Conservation (phyloP, 2,113 vertebrate genomes). For the Oryzias melastigma region DNA sequence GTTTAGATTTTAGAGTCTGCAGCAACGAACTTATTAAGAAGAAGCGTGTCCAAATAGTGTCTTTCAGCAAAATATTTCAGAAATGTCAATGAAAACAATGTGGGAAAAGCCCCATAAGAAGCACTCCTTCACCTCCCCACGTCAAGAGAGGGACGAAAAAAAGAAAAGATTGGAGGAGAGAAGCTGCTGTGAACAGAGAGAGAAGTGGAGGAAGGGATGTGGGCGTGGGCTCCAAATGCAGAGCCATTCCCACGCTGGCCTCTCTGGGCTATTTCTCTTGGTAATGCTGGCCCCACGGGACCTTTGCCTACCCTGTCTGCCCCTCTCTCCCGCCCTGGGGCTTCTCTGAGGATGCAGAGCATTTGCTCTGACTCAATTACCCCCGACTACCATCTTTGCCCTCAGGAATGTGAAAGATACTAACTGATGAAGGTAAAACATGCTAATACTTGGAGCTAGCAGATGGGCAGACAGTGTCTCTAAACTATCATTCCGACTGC, state of each 20-base stretch:
- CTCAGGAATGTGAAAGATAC: slow-evolving; percentile 7
- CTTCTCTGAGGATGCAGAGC: slow-evolving; percentile 35
- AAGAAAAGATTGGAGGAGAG: slow-evolving; percentile 16
- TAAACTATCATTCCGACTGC: not conserved
- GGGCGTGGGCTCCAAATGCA: slow-evolving; percentile 65
- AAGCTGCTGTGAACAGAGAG: slow-evolving; percentile 41
- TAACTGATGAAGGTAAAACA: slow-evolving; percentile 5
- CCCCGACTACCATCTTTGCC: slow-evolving; percentile 15
- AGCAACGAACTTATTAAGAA: slow-evolving; percentile 47
- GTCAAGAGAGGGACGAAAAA: slow-evolving; percentile 28
- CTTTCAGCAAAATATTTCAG: slow-evolving; percentile 71
- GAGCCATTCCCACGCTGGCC: slow-evolving; percentile 79
- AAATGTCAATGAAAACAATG: slow-evolving; percentile 77
- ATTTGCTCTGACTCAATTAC: slow-evolving; percentile 18
- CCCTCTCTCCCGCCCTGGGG: slow-evolving; percentile 39
- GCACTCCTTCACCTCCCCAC: slow-evolving; percentile 62
- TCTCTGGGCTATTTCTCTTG: slow-evolving; percentile 59
- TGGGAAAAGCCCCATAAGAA: slow-evolving; percentile 66
- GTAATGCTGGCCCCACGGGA: slow-evolving; percentile 38
- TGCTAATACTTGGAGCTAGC: slow-evolving; percentile 7
- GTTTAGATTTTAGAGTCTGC: slow-evolving; percentile 8
- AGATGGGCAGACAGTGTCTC: slow-evolving; percentile 9
- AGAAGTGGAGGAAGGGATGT: slow-evolving; percentile 26
- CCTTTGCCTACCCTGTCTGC: slow-evolving; percentile 37
- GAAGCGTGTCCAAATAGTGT: slow-evolving; percentile 74